A percentile compares a stretch with the other conserved stretches of the same genome.
Evolutionary conservation across 2,888 invertebrate genomes (phyloP).

Genomic region (Heliconius cydno): DNA sequence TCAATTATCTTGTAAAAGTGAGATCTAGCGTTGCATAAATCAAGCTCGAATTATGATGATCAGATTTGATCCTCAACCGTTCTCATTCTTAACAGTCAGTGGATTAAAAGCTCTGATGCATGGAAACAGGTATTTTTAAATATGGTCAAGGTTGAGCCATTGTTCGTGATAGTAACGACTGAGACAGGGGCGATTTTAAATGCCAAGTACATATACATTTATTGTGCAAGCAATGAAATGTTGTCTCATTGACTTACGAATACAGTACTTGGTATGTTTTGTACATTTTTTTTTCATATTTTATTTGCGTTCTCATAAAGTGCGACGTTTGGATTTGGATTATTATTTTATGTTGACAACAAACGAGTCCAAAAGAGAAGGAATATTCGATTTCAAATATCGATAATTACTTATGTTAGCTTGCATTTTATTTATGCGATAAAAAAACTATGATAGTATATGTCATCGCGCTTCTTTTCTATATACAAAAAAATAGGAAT

Average conservation of each 20-base stretch:
- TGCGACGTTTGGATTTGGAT: not conserved
- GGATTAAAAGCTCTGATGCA: constrained; percentile 29
- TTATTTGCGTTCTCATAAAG: not conserved
- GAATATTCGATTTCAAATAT: not conserved
- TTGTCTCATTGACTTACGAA: constrained; percentile 31
- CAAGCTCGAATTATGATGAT: constrained; percentile 23
- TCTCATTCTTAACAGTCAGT: constrained; percentile 28
- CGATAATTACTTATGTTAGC: not conserved
- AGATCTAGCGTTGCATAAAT: constrained; percentile 30
- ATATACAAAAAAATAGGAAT: not conserved
- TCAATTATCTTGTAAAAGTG: constrained; percentile 15
- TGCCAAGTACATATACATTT: constrained; percentile 36
- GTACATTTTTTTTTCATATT: constrained; percentile 4
- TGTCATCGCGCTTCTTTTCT: not conserved
- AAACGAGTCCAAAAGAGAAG: not conserved
- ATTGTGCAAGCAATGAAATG: constrained; percentile 27
- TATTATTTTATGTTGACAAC: not conserved
- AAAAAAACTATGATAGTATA: not conserved
- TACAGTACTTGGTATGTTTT: constrained; percentile 4
- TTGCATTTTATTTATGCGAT: not conserved
- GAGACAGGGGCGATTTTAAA: constrained; percentile 31
- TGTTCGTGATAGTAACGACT: constrained; percentile 35
- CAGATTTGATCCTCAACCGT: constrained; percentile 13
- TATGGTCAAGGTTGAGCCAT: constrained; percentile 41
- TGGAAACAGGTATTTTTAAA: constrained; percentile 41